phyloP scores from a whole-genome alignment of 2,888 invertebrate genomes.

The Strigamia crassipes region DNA sequence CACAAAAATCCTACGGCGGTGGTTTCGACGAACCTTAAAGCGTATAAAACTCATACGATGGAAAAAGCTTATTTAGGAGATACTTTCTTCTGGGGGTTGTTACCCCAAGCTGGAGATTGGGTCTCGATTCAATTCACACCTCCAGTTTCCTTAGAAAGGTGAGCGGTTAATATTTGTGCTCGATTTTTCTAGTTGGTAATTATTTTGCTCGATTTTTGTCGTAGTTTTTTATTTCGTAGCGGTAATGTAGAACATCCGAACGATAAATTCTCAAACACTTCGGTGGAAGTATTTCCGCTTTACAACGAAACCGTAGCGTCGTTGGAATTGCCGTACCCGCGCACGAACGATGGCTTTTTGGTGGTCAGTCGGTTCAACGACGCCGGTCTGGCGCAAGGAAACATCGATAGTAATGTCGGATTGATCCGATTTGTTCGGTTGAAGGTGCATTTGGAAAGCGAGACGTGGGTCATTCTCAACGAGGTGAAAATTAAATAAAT shows the following conservation, averaged over 20 bases:
- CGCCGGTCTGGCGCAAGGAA: conserved; percentile 79
- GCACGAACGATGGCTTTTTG: conserved; percentile 71
- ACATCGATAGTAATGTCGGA: conserved; percentile 69
- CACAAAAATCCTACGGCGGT: conserved; percentile 76
- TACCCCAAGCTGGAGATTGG: conserved; percentile 80
- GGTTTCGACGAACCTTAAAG: conserved; percentile 74
- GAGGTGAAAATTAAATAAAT: conserved; percentile 71
- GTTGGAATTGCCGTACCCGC: conserved; percentile 51
- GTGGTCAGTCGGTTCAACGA: conserved; percentile 77
- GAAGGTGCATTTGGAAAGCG: conserved; percentile 77
- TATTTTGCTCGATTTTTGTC: conserved; percentile 25
- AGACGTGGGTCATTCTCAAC: conserved; percentile 88
- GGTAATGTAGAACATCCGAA: conserved; percentile 88
- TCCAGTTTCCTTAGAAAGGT: conserved; percentile 73
- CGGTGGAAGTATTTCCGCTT: conserved; percentile 75
- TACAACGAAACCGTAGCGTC: conserved; percentile 57
- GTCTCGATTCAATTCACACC: conserved; percentile 78
- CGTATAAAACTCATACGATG: conserved; percentile 78
- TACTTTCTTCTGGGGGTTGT: conserved; percentile 87
- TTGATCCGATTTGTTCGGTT: conserved; percentile 74
- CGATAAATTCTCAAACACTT: conserved; percentile 84
- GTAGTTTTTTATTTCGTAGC: conserved; percentile 79
- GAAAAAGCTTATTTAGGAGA: conserved; percentile 82
- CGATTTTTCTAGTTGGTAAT: not conserved
- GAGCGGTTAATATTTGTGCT: conserved; percentile 53